Evolutionary conservation across 2,113 vertebrate species (phyloP), one percentile per base, ranked within the genome.

Genomic region (Platycercus adscitus): DNA sequence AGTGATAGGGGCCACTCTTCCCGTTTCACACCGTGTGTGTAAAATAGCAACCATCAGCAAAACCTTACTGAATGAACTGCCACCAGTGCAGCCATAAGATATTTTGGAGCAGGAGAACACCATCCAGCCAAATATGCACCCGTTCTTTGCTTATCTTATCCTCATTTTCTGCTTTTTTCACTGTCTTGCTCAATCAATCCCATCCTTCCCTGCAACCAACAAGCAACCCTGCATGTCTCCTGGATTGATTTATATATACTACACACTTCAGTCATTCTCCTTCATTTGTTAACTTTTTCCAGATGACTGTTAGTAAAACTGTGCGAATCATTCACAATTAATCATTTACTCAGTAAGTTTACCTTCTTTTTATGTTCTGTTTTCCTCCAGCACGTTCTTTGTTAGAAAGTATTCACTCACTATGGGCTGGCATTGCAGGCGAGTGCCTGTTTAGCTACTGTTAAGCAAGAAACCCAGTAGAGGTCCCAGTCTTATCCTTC

Each of bases 41-140:
- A 87, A 94, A 94, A 92, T 15, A 89, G 77, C 52, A 96, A 93
- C 41, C 76, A 82, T 80, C 80, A 70, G n/a, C n/a, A 82, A 92
- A 96, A 68, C 49, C 69, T 60, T 8, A 71, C 35, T 39, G 33
- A 96, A 79, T 52, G 28, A 79, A 25, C 33, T 72, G 37, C 56
- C 77, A 80, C 28, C 26, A 72, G 14, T 41, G 44, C 39, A 78
- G 43, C 15, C 16, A 3, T 37, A 70, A 93, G 37, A 12, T 70
- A n/a, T 52, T 91, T 47, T 70, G 43, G 76, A 88, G 78, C 17
- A 70, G 50, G 61, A 82, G 61, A 91, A 78, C 1, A 4, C 24
- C 61, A 18, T 44, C 9, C 6, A 77, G 81, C 23, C 69, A 87
- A 69, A 87, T 13, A 17, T 66, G 25, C 13, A 80, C 13, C 20